Evolutionary conservation across 2,888 invertebrate species (phyloP).

Genomic region (Phyllotreta cruciferae): DNA sequence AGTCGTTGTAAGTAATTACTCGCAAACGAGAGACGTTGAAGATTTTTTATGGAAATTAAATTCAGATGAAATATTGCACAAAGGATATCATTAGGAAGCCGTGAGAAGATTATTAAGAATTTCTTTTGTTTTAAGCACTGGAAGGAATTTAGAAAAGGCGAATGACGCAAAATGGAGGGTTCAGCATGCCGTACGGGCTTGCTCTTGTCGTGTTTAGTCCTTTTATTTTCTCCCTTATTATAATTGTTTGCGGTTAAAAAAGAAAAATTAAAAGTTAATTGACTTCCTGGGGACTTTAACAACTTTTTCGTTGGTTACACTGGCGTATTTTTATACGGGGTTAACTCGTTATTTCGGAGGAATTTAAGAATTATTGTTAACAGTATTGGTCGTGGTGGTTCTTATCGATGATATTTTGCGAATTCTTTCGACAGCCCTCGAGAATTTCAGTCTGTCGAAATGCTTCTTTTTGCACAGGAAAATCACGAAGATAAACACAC

Average conservation of each 20-base stretch:
- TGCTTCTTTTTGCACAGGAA: conserved; percentile 75
- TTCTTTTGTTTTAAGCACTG: not conserved
- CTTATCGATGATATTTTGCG: conserved; percentile 39
- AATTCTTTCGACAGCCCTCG: conserved; percentile 54
- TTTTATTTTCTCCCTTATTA: too few relatives aligned
- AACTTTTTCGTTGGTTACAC: too few relatives aligned
- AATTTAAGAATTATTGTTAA: not conserved
- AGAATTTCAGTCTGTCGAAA: conserved; percentile 63
- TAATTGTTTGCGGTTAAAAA: too few relatives aligned
- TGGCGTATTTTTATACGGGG: too few relatives aligned
- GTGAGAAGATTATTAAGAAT: conserved; percentile 8
- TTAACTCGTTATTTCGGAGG: too few relatives aligned
- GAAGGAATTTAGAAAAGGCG: too few relatives aligned
- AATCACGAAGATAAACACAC: conserved; percentile 73
- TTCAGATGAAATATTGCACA: conserved; percentile 9
- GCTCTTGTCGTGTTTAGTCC: too few relatives aligned
- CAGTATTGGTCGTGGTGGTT: conserved; percentile 26
- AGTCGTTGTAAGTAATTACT: conserved; percentile 1
- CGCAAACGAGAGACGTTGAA: not conserved
- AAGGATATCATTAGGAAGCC: conserved; percentile 4
- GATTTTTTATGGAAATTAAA: conserved; percentile 9
- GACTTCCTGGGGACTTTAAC: too few relatives aligned
- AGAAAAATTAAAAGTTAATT: too few relatives aligned
- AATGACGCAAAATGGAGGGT: too few relatives aligned
- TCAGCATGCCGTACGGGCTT: too few relatives aligned